Percentiles rank a stretch among this genome's conserved stretches.
These are phyloP conservation scores for Tyrannus savana DNA, from an alignment of 2,113 vertebrate genomes.

Conservation along the genomic window DNA sequence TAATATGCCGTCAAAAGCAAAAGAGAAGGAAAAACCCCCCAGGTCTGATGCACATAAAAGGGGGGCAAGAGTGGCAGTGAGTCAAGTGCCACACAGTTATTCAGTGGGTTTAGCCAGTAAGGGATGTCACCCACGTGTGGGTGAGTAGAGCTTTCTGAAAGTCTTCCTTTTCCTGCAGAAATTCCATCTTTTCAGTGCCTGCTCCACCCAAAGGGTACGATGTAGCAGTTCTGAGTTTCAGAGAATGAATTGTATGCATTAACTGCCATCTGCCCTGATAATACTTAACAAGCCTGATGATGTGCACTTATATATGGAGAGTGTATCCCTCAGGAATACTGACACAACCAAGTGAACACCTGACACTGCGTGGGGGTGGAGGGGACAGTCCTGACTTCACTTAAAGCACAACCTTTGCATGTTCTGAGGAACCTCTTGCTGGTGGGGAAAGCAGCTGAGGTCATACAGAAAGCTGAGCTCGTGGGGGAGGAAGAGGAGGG, in stretches of 20 bases:
- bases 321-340: not conserved
- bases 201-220: not conserved
- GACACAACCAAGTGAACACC: not conserved
- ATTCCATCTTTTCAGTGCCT: not conserved
- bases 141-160: not conserved
- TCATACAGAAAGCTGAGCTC: not conserved
- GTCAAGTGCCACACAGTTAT: not conserved
- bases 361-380: not conserved
- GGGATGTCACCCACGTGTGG: not conserved
- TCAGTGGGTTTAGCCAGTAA: not conserved
- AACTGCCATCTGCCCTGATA: not conserved
- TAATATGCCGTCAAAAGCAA: slow-evolving; percentile 72
- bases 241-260: not conserved
- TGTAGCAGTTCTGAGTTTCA: not conserved
- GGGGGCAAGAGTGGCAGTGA: not conserved
- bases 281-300: not conserved
- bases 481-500: not conserved
- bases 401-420: not conserved
- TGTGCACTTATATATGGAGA: not conserved
- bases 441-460: not conserved
- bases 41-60: not conserved
- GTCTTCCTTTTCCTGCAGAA: not conserved
- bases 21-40: not conserved
- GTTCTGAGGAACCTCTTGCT: not conserved
- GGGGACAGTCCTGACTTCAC: not conserved